These are phyloP conservation scores for Indri indri DNA, from an alignment of 2,113 vertebrate species.

Conservation along the genomic window DNA sequence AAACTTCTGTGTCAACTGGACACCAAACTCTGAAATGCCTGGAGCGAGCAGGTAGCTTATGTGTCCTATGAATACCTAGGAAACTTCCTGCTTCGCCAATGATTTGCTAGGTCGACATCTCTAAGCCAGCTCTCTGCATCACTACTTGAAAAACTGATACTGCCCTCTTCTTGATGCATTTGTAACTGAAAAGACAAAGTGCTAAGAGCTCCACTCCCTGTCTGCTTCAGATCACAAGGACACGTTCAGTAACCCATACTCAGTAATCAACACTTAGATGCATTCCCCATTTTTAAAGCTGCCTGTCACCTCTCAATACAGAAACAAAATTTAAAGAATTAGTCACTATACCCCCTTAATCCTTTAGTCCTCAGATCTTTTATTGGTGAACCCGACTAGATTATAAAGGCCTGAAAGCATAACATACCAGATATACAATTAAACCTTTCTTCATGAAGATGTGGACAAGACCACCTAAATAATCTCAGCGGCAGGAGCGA, in stretches of 20 bases:
- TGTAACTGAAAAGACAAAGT: not conserved
- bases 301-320: not conserved
- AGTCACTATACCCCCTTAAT: not conserved
- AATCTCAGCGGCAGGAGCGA: not conserved
- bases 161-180: not conserved
- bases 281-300: not conserved
- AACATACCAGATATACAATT: not conserved
- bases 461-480: not conserved
- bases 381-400: not conserved
- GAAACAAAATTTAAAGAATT: not conserved
- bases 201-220: not conserved
- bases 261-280: not conserved
- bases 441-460: not conserved
- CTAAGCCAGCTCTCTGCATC: not conserved
- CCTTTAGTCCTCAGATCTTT: not conserved
- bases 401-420: not conserved
- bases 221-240: accelerated
- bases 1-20: not conserved
- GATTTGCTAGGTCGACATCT: not conserved
- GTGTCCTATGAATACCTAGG: not conserved
- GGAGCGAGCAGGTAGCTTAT: not conserved
- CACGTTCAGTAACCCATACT: not conserved
- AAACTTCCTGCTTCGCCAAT: not conserved
- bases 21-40: not conserved
- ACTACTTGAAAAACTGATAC: not conserved